These are phyloP conservation scores for Hyposoter dolosus DNA, from an alignment of 2,888 invertebrate genomes.

Conservation along the genomic window DNA sequence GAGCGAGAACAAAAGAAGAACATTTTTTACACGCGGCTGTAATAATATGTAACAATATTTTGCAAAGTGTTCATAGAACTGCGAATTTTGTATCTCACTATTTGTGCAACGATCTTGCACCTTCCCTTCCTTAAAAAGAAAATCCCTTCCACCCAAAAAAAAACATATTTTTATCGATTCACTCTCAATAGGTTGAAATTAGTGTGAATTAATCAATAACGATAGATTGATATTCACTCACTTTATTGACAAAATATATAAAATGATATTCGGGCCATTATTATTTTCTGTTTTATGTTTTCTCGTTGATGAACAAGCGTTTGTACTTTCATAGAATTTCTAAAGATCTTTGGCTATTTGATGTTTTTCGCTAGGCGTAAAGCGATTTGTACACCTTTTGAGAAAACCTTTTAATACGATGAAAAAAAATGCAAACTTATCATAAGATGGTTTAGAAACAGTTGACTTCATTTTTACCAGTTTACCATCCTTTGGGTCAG, in stretches of 20 bases:
- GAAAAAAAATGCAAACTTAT: slow-evolving; percentile 56
- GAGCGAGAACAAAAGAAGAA: slow-evolving; percentile 2
- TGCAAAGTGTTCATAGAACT: slow-evolving; percentile 29
- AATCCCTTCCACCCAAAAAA: slow-evolving; percentile 31
- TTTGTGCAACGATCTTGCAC: slow-evolving; percentile 67
- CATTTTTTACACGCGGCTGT: slow-evolving; percentile 31
- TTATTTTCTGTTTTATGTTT: slow-evolving; percentile 46
- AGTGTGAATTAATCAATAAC: slow-evolving; percentile 51
- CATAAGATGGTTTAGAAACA: slow-evolving; percentile 64
- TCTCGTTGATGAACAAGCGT: slow-evolving; percentile 65
- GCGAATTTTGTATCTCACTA: slow-evolving; percentile 39
- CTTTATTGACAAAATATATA: slow-evolving; percentile 43
- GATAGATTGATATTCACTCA: slow-evolving; percentile 43
- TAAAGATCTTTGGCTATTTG: slow-evolving; percentile 73
- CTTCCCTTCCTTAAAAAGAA: slow-evolving; percentile 41
- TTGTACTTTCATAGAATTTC: slow-evolving; percentile 81
- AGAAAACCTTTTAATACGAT: slow-evolving; percentile 61
- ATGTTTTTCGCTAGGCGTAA: slow-evolving; percentile 72
- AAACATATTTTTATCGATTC: slow-evolving; percentile 46
- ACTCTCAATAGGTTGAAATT: slow-evolving; percentile 46
- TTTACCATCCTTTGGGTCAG: slow-evolving; percentile 51
- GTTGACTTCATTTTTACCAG: slow-evolving; percentile 50
- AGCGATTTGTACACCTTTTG: slow-evolving; percentile 66
- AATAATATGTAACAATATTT: slow-evolving; percentile 40
- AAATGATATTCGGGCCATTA: slow-evolving; percentile 28